phyloP scores from a whole-genome alignment of 2,888 invertebrate genomes.

The Chrysomela aeneicollis region DNA sequence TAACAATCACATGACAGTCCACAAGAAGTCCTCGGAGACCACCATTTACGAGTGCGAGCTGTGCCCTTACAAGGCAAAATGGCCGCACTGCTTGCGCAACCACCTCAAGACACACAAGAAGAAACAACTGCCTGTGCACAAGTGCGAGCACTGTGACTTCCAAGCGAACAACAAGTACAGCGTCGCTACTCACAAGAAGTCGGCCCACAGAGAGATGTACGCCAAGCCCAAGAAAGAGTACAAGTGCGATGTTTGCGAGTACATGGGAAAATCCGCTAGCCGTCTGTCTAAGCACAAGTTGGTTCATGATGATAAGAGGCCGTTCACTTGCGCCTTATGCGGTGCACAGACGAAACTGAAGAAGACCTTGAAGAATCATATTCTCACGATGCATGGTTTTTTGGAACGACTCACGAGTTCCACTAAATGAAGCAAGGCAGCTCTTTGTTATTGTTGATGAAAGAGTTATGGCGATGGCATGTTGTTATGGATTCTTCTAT shows the following conservation, averaged over 20 bases:
- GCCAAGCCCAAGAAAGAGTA: not conserved
- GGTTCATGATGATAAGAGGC: not conserved
- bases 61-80: slow-evolving; percentile 18
- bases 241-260: slow-evolving; percentile 3
- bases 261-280: not conserved
- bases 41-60: slow-evolving; percentile 16
- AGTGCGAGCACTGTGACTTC: slow-evolving; percentile 13
- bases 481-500: no score
- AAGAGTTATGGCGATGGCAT: no score
- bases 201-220: not conserved
- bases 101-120: slow-evolving; percentile 15
- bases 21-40: slow-evolving; percentile 14
- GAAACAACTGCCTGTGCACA: not conserved
- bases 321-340: slow-evolving; percentile 4
- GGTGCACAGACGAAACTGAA: not conserved
- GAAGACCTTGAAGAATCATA: not conserved
- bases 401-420: not conserved
- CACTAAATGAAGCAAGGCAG: no score
- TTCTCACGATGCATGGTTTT: not conserved
- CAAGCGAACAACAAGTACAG: slow-evolving; percentile 22
- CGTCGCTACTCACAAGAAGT: slow-evolving; percentile 11
- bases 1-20: not conserved
- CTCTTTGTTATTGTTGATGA: no score
- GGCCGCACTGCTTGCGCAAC: slow-evolving; percentile 12
- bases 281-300: not conserved